Conservation (phyloP, 1,140 invertebrate genomes). For the Pissodes strobi region DNA sequence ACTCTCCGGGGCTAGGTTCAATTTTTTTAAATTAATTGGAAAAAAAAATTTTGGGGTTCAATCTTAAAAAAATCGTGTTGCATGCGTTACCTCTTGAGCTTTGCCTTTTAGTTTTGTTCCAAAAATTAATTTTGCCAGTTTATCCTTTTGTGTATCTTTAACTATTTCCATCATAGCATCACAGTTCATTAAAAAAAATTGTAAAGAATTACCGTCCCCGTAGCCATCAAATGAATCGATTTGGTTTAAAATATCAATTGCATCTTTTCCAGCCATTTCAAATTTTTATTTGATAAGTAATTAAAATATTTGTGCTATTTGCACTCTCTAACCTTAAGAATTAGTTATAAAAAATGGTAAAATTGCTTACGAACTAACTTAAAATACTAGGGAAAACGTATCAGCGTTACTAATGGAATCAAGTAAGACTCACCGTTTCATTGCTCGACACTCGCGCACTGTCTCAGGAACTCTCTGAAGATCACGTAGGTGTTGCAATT, state of each 20-base stretch:
- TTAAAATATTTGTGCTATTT: neutral
- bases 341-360: too few species aligned
- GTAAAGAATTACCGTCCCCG: neutral
- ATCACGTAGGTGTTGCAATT: too few species aligned
- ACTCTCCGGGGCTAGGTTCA: too few species aligned
- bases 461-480: too few species aligned
- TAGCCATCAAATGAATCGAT: conserved; percentile 3
- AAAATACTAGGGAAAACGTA: too few species aligned
- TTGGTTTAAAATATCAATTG: neutral
- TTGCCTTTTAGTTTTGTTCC: conserved; percentile 4
- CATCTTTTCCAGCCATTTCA: neutral
- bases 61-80: neutral
- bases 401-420: too few species aligned
- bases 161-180: conserved; percentile 6
- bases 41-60: too few species aligned
- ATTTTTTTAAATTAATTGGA: too few species aligned
- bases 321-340: too few species aligned
- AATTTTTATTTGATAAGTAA: neutral
- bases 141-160: neutral
- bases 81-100: neutral
- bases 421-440: too few species aligned
- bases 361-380: too few species aligned
- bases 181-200: conserved; percentile 3
- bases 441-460: too few species aligned
- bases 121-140: neutral